These are phyloP conservation scores for Neoseiulus cucumeris DNA, from an alignment of 1,140 invertebrate genomes.

Conservation along the genomic window DNA sequence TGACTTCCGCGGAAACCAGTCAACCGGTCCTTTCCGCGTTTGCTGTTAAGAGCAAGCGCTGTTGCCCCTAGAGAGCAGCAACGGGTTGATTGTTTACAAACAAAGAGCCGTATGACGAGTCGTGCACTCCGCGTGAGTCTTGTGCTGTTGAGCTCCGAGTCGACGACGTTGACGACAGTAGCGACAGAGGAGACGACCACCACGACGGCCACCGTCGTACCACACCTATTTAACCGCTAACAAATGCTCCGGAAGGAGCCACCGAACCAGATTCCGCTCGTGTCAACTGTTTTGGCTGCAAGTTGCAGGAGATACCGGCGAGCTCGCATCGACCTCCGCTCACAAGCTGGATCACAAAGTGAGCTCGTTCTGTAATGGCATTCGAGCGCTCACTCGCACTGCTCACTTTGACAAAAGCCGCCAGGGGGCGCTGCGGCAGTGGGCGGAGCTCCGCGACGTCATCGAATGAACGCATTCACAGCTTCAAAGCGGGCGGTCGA, in stretches of 20 bases:
- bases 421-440: neutral
- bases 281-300: no score
- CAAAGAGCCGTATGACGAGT: slow-evolving; percentile 6
- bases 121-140: slow-evolving; percentile 8
- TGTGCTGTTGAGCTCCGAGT: no score
- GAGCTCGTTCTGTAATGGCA: slow-evolving; percentile 8
- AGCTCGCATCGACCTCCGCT: no score
- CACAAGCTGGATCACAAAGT: neutral
- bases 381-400: slow-evolving; percentile 1
- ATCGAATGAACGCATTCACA: neutral
- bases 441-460: slow-evolving; percentile 3
- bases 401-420: neutral
- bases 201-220: neutral
- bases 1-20: no score
- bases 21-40: no score
- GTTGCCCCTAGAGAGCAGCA: neutral
- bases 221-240: no score
- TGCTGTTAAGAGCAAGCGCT: no score
- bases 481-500: no score
- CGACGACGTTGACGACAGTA: neutral
- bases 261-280: no score
- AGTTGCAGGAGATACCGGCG: no score
- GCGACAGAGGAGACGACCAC: neutral
- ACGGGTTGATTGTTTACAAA: slow-evolving; percentile 11
- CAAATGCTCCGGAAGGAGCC: no score